Evolutionary conservation across 2,797 vertebrate species (phyloP), one percentile per base, ranked within the genome.

Genomic region (Hippocampus kuda): DNA sequence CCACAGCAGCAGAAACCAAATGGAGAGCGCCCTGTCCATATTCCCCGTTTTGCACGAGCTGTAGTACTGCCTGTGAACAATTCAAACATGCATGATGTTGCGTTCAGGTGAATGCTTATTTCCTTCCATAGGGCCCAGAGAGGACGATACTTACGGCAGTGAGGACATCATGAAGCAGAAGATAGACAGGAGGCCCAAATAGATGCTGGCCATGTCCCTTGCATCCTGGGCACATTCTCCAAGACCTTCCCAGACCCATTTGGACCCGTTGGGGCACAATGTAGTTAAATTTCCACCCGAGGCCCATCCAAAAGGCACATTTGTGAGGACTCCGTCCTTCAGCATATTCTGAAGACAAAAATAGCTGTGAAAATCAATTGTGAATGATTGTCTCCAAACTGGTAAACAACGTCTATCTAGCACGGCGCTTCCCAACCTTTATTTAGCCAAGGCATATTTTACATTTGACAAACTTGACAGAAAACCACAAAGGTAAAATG

Each of bases 1-100:
- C 97, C 97, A 99, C 64, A 96, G 90, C 76, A 99, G 79, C 60
- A 99, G 87, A 81, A 99, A 99, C 91, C 96, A 98, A 48, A 98
- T 81, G 1, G 97, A 99, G 53, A 99, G 81, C 0, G 95, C 97
- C 12, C 83, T 89, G 88, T 98, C 94, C 95, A 98, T 97, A 66
- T 94, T 95, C 64, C 97, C 94, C 0, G 83, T 92, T 80, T 85
- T 93, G 71, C 92, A 97, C 2, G 97, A 97, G 46, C 91, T 92
- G 88, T 93, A 89, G 79, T 93, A 97, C 73, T 99, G 97, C 66
- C 97, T 99, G 84, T 12, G 72, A 44, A 53, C 27, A 65, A 7
- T 2, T 24, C 4, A 27, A 13, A 22, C 24, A 24, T 2, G 26
- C 7, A 64, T 10, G 11, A 27, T 38, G 11, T 24, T 2, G 13